Evolutionary conservation across 2,113 vertebrate species (phyloP).

Genomic region (Chitala chitala): DNA sequence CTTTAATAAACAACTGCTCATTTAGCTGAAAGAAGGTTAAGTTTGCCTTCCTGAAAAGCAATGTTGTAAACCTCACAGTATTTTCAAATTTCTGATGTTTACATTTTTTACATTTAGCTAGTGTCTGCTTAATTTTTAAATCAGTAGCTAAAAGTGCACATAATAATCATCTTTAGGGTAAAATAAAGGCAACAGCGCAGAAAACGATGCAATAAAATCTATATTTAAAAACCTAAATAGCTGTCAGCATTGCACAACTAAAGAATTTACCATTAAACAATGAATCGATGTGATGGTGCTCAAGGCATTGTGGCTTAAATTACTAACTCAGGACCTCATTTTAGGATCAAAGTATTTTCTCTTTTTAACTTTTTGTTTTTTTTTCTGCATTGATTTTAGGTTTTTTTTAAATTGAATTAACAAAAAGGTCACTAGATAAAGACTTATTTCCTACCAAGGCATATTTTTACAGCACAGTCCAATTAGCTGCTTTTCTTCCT

Average conservation of each 20-base stretch:
- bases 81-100: no score
- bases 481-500: constrained; percentile 7
- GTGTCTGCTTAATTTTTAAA: constrained; percentile 11
- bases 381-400: not conserved
- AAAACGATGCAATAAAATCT: not conserved
- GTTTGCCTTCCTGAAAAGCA: no score
- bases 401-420: not conserved
- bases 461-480: no score
- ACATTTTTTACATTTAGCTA: not conserved
- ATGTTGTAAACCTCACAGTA: no score
- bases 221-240: constrained; percentile 3
- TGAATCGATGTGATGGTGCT: not conserved
- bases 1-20: no score
- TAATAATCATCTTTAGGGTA: not conserved
- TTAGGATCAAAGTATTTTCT: not conserved
- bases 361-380: not conserved
- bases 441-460: no score
- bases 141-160: not conserved
- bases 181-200: not conserved
- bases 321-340: no score
- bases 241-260: not conserved
- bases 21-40: no score
- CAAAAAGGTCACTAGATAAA: no score
- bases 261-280: not conserved
- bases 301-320: not conserved